Evolutionary conservation across 53 echinoderm and acorn worm genomes (phyloP).

Genomic region (Echinarachnius parma): DNA sequence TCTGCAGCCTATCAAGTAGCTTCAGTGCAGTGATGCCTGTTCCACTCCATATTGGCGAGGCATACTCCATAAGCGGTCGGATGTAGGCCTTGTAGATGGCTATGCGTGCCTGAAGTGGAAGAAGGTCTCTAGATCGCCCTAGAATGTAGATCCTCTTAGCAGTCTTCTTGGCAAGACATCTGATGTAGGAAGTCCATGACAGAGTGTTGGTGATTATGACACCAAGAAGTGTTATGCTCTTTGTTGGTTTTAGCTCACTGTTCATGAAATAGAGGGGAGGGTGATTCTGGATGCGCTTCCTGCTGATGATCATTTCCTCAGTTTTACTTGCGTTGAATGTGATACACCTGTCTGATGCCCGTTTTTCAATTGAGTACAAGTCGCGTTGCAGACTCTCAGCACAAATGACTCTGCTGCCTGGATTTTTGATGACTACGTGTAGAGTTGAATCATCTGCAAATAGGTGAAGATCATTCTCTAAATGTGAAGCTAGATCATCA

Average conservation of each 20-base stretch:
- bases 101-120: background rate
- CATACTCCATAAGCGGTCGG: too few relatives aligned
- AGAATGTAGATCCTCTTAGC: background rate
- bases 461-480: background rate
- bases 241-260: too few relatives aligned
- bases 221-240: too few relatives aligned
- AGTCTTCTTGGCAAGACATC: background rate
- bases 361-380: background rate
- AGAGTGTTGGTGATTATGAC: too few relatives aligned
- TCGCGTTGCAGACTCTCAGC: background rate
- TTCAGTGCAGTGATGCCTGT: too few relatives aligned
- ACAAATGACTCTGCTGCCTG: background rate
- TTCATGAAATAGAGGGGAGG: too few relatives aligned
- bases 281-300: too few relatives aligned
- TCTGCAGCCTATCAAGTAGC: too few relatives aligned
- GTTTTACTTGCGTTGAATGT: background rate
- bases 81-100: background rate
- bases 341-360: background rate
- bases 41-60: too few relatives aligned
- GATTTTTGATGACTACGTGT: background rate
- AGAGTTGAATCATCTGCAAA: background rate
- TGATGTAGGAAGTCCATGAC: slow-evolving; percentile 5
- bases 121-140: background rate
- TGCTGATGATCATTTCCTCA: too few relatives aligned
- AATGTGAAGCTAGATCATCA: slow-evolving; percentile 1